Conservation (phyloP, 2,888 invertebrate genomes). For the Phasia obesa region DNA sequence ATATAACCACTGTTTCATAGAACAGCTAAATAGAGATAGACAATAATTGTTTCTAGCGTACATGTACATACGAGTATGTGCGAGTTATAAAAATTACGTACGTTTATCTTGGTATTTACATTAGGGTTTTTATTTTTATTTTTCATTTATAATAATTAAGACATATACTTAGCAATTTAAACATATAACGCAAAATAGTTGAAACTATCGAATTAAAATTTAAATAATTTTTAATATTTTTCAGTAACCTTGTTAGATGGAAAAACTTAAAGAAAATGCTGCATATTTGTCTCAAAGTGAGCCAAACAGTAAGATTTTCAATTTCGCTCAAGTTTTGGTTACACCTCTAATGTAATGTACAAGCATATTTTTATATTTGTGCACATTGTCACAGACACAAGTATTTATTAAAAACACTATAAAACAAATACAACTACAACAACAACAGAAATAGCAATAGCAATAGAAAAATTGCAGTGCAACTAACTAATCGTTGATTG, state of each 20-base stretch:
- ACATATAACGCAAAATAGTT: too few relatives aligned
- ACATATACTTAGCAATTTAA: not conserved
- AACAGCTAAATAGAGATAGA: slow-evolving; percentile 29
- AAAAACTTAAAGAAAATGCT: too few relatives aligned
- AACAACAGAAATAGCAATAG: slow-evolving; percentile 18
- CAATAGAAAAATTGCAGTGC: slow-evolving; percentile 58
- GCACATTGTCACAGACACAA: slow-evolving; percentile 30
- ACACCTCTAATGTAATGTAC: slow-evolving; percentile 6
- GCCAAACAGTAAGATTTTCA: not conserved
- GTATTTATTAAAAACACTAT: slow-evolving; percentile 4
- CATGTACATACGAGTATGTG: not conserved
- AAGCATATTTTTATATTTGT: not conserved
- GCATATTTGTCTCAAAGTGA: too few relatives aligned
- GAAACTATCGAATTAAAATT: too few relatives aligned
- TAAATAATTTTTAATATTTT: too few relatives aligned
- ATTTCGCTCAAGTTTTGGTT: not conserved
- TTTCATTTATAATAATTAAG: too few relatives aligned
- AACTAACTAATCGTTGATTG: slow-evolving; percentile 68
- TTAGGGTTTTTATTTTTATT: not conserved
- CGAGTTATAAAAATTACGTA: not conserved
- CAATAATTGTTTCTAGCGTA: slow-evolving; percentile 47
- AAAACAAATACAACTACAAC: slow-evolving; percentile 23
- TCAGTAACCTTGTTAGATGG: too few relatives aligned
- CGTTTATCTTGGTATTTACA: not conserved
- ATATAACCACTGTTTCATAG: slow-evolving; percentile 44